These are phyloP conservation scores for Drosophila sechellia DNA, from an alignment of 1,140 invertebrate genomes.

Conservation along the genomic window DNA sequence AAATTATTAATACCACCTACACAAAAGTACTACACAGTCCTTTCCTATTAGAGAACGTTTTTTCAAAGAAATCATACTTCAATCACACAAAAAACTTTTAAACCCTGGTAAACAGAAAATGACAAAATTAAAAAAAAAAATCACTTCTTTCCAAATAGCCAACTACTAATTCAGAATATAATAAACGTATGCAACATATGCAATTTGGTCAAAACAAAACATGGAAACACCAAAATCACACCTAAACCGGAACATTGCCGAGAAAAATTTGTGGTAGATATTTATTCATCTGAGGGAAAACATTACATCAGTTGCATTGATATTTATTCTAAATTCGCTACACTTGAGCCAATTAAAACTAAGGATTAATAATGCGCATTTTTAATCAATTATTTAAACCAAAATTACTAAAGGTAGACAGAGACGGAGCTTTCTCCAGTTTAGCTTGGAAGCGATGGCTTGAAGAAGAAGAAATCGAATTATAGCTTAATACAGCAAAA, in stretches of 20 bases:
- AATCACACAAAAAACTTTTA: background rate
- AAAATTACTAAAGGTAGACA: no score
- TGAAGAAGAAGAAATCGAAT: no score
- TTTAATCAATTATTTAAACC: no score
- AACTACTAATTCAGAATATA: background rate
- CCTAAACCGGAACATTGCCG: background rate
- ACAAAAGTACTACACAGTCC: background rate
- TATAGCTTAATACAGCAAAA: no score
- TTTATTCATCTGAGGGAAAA: background rate
- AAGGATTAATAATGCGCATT: no score
- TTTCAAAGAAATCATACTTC: slow-evolving; percentile 1
- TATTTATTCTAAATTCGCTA: no score
- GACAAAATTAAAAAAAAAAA: no score
- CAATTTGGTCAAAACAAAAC: background rate
- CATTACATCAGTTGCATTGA: no score
- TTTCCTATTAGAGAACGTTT: background rate
- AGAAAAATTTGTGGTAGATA: background rate
- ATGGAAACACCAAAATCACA: background rate
- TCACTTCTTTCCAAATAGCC: no score
- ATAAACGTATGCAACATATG: slow-evolving; percentile 4
- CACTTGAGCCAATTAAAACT: no score
- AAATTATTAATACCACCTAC: background rate
- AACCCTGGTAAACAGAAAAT: slow-evolving; percentile 1
- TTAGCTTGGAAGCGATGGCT: no score
- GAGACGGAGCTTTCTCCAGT: no score